Conservation (phyloP, 2,113 vertebrate species). For the Lepus americanus region DNA sequence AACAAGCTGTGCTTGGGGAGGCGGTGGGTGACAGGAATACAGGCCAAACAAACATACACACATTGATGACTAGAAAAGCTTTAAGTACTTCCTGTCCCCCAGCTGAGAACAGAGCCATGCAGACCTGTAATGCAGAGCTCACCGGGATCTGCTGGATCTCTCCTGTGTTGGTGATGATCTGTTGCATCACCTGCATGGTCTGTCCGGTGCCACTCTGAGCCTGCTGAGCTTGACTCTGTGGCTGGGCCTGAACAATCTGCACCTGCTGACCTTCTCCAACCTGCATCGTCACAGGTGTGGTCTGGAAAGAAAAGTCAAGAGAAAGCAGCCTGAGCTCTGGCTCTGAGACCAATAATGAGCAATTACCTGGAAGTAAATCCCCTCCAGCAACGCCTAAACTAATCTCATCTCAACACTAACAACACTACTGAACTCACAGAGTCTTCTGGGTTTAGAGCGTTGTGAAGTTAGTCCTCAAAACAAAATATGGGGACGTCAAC, state of each 20-base stretch:
- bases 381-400: not conserved
- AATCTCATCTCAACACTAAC: not conserved
- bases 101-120: no score
- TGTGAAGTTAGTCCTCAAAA: conserved; percentile 32
- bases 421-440: not conserved
- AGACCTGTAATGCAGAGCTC: conserved; percentile 75
- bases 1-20: not conserved
- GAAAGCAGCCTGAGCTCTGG: not conserved
- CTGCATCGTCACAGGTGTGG: conserved; percentile 96
- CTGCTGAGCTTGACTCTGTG: conserved; percentile 94
- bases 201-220: conserved; percentile 93
- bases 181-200: conserved; percentile 99
- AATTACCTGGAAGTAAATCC: not conserved
- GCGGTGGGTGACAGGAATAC: not conserved
- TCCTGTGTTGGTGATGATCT: conserved; percentile 99
- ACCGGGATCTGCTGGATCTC: conserved; percentile 99
- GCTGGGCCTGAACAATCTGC: conserved; percentile 97
- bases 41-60: not conserved
- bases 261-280: conserved; percentile 98
- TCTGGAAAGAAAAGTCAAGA: conserved; percentile 86
- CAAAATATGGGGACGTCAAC: conserved; percentile 5
- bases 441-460: not conserved
- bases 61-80: not conserved
- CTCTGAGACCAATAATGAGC: not conserved
- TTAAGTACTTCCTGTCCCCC: not conserved